Base-by-base conservation (phyloP, 2,113 vertebrate genomes). In the Anser brachyrhynchus region DNA sequence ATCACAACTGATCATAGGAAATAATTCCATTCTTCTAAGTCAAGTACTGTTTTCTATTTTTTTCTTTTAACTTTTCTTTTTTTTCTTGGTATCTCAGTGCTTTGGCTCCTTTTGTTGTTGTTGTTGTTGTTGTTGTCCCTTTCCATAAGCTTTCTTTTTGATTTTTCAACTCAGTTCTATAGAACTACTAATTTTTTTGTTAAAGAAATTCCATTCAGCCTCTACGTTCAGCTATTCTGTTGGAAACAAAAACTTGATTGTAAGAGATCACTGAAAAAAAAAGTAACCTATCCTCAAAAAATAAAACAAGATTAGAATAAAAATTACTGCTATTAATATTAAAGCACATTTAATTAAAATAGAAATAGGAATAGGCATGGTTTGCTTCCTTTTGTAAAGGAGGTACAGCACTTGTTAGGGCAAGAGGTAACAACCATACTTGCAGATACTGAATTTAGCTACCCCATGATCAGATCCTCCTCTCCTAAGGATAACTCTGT, bases 401-500 rank as follows among this genome's bases (percentile, higher is more conserved):
- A 28, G 13, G 41, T 49, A 70, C 21, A 65, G 58, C 4, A 2
- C 21, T 51, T 43, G 20, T 58, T 20, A 41, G 13, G n/a, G 10
- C 10, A 61, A 65, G 13, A 74, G 39, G 39, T 25, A 13, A 17
- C 6, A 55, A 69, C 13, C 6, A 2, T 26, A 31, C 26, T 13
- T 37, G 62, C 46, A 54, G 37, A 59, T 23, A 28, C 4, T 23
- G 18, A 66, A 85, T 6, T 74, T 14, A 41, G 33, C 28, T 58
- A 33, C 3, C 3, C 26, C 6, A 18, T 9, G 18, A 55, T 13
- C 0, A 0, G 8, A 10, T 21, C 9, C 7, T 25, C 6, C 9
- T 58, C 22, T 51, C 11, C 76, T 49, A 44, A 9, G 8, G 13
- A 17, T 21, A 73, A 55, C 12, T 13, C 10, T 15, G 10, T 18